Evolutionary conservation across 2,113 vertebrate species (phyloP).

Genomic region (Elaphurus davidianus): DNA sequence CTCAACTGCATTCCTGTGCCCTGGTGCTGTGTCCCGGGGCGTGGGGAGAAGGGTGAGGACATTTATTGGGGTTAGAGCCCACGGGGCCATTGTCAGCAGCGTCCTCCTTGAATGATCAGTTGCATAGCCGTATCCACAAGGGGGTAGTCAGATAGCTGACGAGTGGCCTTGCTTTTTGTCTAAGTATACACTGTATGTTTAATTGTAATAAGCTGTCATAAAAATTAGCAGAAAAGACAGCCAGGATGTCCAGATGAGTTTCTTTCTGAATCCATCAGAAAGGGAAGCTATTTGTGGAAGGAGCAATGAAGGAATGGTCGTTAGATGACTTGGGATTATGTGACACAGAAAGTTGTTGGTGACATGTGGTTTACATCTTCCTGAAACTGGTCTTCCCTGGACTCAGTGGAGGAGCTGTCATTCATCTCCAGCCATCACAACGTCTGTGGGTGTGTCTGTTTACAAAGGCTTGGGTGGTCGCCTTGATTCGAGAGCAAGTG

Average conservation of each 20-base stretch:
- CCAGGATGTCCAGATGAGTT: neutral
- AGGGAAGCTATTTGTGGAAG: neutral
- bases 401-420: neutral
- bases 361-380: neutral
- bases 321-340: neutral
- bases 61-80: fast-evolving
- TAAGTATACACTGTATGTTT: neutral
- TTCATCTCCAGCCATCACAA: no score
- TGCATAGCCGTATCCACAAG: neutral
- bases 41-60: neutral
- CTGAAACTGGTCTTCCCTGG: neutral
- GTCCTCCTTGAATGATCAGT: neutral
- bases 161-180: neutral
- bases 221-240: neutral
- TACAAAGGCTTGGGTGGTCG: neutral
- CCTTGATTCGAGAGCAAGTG: neutral
- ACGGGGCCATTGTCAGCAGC: fast-evolving
- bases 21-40: fast-evolving
- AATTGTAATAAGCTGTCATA: neutral
- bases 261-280: neutral
- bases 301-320: neutral
- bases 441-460: neutral
- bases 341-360: neutral
- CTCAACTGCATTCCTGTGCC: fast-evolving
- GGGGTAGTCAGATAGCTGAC: neutral